Evolutionary conservation across 2,113 vertebrate genomes (phyloP), one percentile per base, ranked within the genome.

Genomic region (Mellivora capensis): DNA sequence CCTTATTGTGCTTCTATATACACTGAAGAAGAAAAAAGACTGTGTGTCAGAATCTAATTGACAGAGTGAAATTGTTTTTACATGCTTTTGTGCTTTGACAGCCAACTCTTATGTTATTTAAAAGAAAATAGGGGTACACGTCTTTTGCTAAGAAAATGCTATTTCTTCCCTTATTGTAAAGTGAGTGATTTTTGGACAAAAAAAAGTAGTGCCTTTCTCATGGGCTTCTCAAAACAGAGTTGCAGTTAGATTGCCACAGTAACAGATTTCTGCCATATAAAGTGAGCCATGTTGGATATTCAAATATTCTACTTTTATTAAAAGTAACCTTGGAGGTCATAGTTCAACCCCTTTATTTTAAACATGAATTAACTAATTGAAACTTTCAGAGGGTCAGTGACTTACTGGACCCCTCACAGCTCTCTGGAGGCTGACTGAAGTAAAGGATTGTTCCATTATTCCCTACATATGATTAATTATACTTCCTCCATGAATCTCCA

Each of bases 11-110:
- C 39, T 87, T 84, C 20, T 37, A 39, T 34, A 61, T 29, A 81
- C 29, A 80, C 14, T 49, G 64, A 91, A 86, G 74, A 14, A 34
- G 52, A 87, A 64, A 42, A 88, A 92, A 90, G 39, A 37, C 39
- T 85, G 74, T 85, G 74, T 91, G 86, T 95, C 61, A 94, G 85
- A 96, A 96, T 93, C 39, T 97, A 96, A 89, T 79, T 88, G 93
- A 95, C 39, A 90, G 52, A 90, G 61, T 77, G 42, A 96, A 97
- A 97, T 91, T 95, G 31, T 76, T 96, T 91, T 94, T 82, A 93
- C 57, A 20, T 83, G 88, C 37, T 90, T 88, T 86, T 83, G 64
- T 93, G 69, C 54, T 80, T 83, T 98, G 88, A 93, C 93, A 97
- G 77, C 44, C 23, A 94, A 39, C 34, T 83, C 72, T 81, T 44